Percentiles rank a stretch among this genome's conserved stretches.
Evolutionary conservation across 2,888 invertebrate genomes (phyloP).

Genomic region (Heliconius ismenius): DNA sequence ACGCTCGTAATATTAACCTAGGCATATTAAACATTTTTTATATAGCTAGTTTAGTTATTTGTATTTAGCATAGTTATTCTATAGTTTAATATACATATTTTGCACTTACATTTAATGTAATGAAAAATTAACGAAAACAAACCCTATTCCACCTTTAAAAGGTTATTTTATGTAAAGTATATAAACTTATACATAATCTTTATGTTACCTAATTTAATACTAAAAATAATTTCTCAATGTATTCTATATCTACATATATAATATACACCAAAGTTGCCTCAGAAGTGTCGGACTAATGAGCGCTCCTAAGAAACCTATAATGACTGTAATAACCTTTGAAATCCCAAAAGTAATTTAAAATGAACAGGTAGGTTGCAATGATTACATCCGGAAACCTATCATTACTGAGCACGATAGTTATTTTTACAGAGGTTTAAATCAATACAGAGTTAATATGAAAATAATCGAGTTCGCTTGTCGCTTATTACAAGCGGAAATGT

Average conservation of each 20-base stretch:
- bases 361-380: slow-evolving; percentile 42
- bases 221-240: too few species aligned
- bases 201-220: too few species aligned
- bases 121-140: background rate
- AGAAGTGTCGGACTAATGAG: slow-evolving; percentile 25
- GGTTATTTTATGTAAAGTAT: too few species aligned
- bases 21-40: background rate
- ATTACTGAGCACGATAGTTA: slow-evolving; percentile 66
- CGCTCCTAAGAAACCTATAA: slow-evolving; percentile 24
- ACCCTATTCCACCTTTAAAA: background rate
- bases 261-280: slow-evolving; percentile 50
- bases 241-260: background rate
- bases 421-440: slow-evolving; percentile 67
- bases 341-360: slow-evolving; percentile 43
- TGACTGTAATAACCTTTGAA: slow-evolving; percentile 36
- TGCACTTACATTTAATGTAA: too few species aligned
- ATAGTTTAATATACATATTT: too few species aligned
- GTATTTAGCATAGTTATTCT: too few species aligned
- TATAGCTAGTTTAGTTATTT: too few species aligned
- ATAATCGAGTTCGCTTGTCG: slow-evolving; percentile 73
- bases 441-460: slow-evolving; percentile 75
- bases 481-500: slow-evolving; percentile 64
- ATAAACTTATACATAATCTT: too few species aligned
- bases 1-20: background rate
- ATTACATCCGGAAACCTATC: slow-evolving; percentile 52